Evolutionary conservation across 2,797 vertebrate species (phyloP).

Genomic region (Adrianichthys oophorus): DNA sequence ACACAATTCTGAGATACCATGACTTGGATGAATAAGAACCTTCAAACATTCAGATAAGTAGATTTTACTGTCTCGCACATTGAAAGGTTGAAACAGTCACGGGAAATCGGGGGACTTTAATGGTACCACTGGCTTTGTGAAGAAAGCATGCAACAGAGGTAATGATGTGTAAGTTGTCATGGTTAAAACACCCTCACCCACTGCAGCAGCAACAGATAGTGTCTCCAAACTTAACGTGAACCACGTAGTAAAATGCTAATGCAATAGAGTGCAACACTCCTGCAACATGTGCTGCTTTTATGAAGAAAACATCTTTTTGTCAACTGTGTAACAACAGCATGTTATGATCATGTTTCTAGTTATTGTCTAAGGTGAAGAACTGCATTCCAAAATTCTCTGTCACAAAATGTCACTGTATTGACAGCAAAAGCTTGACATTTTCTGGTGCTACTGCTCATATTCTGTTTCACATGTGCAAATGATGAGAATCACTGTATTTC

Average conservation of each 20-base stretch:
- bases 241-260: conserved; percentile 8
- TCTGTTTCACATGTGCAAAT: conserved; percentile 3
- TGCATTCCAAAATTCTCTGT: no score
- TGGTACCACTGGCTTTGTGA: not conserved
- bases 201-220: not conserved
- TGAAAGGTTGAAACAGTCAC: conserved; percentile 23
- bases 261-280: conserved; percentile 23
- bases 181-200: not conserved
- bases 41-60: no score
- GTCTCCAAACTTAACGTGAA: conserved; percentile 3
- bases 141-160: conserved; percentile 1
- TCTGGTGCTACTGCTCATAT: not conserved
- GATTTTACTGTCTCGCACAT: conserved; percentile 13
- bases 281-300: conserved; percentile 14
- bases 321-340: conserved; percentile 11
- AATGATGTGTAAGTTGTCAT: conserved; percentile 7
- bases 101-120: conserved; percentile 10
- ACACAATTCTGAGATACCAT: no score
- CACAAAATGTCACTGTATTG: no score
- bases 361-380: conserved; percentile 1
- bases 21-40: no score
- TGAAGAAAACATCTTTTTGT: conserved; percentile 7
- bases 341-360: conserved; percentile 17
- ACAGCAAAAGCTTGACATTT: not conserved
- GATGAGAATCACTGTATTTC: conserved; percentile 13